Evolutionary conservation across 2,888 invertebrate genomes (phyloP).

Genomic region (Tinea trinotella): DNA sequence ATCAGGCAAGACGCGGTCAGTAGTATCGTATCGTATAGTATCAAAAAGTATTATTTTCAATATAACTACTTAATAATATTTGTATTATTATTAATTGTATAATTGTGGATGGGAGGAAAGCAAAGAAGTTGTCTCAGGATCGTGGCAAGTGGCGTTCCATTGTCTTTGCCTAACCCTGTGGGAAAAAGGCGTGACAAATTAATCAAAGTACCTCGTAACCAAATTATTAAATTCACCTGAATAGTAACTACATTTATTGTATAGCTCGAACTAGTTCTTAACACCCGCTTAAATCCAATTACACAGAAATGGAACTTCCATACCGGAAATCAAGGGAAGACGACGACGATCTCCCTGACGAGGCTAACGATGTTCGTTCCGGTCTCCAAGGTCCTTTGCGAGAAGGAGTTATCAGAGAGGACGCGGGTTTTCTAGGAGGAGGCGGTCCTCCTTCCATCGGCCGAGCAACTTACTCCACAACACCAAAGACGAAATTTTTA

Average conservation of each 20-base stretch:
- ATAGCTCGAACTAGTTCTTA: not conserved
- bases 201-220: too few species aligned
- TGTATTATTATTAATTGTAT: too few species aligned
- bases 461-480: slow-evolving; percentile 19
- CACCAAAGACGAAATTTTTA: slow-evolving; percentile 34
- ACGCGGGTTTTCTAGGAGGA: slow-evolving; percentile 56
- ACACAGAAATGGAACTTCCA: slow-evolving; percentile 75
- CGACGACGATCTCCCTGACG: slow-evolving; percentile 52
- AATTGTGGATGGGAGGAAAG: too few species aligned
- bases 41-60: too few species aligned
- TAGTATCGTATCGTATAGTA: too few species aligned
- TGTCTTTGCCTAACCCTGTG: too few species aligned
- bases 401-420: slow-evolving; percentile 70
- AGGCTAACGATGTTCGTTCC: slow-evolving; percentile 71
- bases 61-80: too few species aligned
- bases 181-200: too few species aligned
- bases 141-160: too few species aligned
- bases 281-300: not conserved
- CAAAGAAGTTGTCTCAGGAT: too few species aligned
- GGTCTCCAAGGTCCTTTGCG: slow-evolving; percentile 77
- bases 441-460: slow-evolving; percentile 37
- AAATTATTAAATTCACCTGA: too few species aligned
- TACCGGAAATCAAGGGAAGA: slow-evolving; percentile 66
- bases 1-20: too few species aligned
- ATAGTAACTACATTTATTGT: not conserved